phyloP scores from a whole-genome alignment of 2,888 invertebrate species.

The Cryptocheilus praepositus region DNA sequence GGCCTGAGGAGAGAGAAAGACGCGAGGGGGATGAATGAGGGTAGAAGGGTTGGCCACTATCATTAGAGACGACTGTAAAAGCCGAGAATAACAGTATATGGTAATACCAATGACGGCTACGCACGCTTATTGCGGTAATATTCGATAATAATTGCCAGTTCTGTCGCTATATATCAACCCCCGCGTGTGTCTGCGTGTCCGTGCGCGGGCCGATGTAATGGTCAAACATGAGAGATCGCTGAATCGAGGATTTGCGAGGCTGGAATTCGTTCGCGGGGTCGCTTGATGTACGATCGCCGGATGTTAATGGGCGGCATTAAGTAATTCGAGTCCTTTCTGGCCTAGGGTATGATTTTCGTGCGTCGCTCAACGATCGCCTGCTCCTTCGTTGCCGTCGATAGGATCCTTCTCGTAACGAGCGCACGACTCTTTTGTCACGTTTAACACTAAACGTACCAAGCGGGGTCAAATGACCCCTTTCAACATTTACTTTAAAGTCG shows the following conservation, averaged over 20 bases:
- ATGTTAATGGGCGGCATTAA: too few species aligned
- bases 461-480: too few species aligned
- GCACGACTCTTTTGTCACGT: too few species aligned
- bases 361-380: too few species aligned
- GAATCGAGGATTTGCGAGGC: background rate
- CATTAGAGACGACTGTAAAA: slow-evolving; percentile 55
- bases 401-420: too few species aligned
- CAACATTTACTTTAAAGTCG: too few species aligned
- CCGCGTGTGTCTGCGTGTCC: too few species aligned
- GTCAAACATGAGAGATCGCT: background rate
- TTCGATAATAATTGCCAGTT: slow-evolving; percentile 59
- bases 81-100: slow-evolving; percentile 59
- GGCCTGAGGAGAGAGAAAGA: slow-evolving; percentile 27
- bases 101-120: slow-evolving; percentile 58
- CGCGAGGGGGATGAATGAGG: slow-evolving; percentile 27
- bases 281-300: slow-evolving; percentile 10
- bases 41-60: slow-evolving; percentile 43
- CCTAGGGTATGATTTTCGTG: too few species aligned
- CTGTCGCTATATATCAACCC: slow-evolving; percentile 55
- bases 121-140: slow-evolving; percentile 59
- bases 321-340: too few species aligned
- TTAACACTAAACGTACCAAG: too few species aligned
- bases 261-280: slow-evolving; percentile 49
- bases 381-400: too few species aligned
- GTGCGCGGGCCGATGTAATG: slow-evolving; percentile 7